Evolutionary conservation across 2,888 invertebrate genomes (phyloP).

Genomic region (Antheraea assamensis): DNA sequence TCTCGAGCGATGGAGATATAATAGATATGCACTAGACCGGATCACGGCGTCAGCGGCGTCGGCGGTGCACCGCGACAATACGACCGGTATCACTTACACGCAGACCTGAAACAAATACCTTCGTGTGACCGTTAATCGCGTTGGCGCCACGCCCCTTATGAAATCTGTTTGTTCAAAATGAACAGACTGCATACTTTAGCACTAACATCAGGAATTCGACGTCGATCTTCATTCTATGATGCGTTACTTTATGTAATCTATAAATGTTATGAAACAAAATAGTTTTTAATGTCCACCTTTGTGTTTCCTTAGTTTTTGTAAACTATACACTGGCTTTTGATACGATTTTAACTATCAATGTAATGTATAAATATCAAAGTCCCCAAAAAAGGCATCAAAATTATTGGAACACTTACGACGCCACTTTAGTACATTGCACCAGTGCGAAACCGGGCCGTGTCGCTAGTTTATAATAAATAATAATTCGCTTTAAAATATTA

Average conservation of each 20-base stretch:
- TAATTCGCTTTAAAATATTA: too few relatives aligned
- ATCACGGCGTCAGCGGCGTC: slow-evolving; percentile 51
- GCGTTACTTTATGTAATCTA: background rate
- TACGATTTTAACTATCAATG: too few relatives aligned
- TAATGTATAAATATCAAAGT: too few relatives aligned
- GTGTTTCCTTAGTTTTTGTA: too few relatives aligned
- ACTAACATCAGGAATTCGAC: background rate
- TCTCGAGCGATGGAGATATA: slow-evolving; percentile 55
- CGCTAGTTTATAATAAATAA: too few relatives aligned
- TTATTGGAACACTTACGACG: too few relatives aligned
- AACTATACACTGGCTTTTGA: too few relatives aligned
- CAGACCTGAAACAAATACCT: slow-evolving; percentile 73
- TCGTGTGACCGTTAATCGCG: slow-evolving; percentile 69
- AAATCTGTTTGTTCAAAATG: background rate
- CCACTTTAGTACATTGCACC: too few relatives aligned
- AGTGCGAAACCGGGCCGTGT: too few relatives aligned
- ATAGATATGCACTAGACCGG: slow-evolving; percentile 67
- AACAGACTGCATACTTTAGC: background rate
- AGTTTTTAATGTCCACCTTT: too few relatives aligned
- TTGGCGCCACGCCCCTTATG: slow-evolving; percentile 46
- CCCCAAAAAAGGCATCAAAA: too few relatives aligned
- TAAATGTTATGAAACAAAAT: too few relatives aligned
- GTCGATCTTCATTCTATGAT: background rate
- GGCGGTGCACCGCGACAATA: slow-evolving; percentile 70
- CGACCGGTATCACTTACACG: slow-evolving; percentile 73